These are phyloP conservation scores for Patiria miniata DNA, from an alignment of 35 echinoderm and acorn worm species.

Conservation along the genomic window DNA sequence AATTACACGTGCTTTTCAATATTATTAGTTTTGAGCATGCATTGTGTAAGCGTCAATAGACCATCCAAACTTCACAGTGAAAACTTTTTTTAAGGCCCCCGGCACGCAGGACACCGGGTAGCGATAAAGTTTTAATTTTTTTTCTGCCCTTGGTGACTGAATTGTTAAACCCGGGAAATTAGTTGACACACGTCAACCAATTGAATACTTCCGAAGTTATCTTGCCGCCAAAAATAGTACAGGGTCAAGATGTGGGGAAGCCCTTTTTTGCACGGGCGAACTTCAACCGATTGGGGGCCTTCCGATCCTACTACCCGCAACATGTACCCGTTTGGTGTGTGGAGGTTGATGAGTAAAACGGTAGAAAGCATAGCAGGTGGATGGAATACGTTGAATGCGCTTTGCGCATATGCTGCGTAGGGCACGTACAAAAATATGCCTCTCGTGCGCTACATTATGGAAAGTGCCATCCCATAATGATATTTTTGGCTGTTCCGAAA, in stretches of 20 bases:
- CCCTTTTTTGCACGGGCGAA: neutral
- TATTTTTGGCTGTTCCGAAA: constrained; percentile 66
- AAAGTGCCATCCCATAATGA: constrained; percentile 75
- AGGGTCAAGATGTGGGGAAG: constrained; percentile 20
- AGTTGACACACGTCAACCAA: neutral
- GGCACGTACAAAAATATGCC: constrained; percentile 27
- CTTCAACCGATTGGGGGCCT: constrained; percentile 14
- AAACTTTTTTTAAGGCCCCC: too few relatives aligned
- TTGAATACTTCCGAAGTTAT: constrained; percentile 28
- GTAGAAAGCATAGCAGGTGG: too few relatives aligned
- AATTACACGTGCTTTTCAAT: too few relatives aligned
- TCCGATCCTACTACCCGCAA: neutral
- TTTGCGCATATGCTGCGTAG: neutral
- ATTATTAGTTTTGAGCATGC: too few relatives aligned
- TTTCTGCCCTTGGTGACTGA: neutral
- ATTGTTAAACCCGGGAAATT: constrained; percentile 6
- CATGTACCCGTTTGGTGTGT: neutral
- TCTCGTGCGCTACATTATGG: constrained; percentile 38
- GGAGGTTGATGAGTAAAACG: neutral
- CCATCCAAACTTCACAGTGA: too few relatives aligned
- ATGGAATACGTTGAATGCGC: too few relatives aligned
- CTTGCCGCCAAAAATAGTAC: constrained; percentile 17
- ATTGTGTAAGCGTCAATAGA: too few relatives aligned
- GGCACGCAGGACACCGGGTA: too few relatives aligned
- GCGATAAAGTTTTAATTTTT: constrained; percentile 4